Base-by-base conservation (phyloP, 2,797 vertebrate genomes). In the Falco cherrug region DNA sequence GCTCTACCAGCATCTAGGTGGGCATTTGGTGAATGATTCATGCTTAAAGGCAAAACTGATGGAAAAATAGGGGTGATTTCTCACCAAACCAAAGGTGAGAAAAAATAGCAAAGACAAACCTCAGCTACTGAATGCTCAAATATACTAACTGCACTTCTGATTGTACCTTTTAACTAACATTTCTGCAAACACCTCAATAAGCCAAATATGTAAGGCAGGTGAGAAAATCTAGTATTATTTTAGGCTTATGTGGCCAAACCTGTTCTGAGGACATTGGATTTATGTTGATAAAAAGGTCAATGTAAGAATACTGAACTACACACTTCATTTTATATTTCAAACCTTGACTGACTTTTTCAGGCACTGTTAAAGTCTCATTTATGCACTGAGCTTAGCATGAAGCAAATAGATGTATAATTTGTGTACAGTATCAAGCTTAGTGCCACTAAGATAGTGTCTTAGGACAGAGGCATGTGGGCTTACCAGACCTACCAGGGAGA, bases 211-310 rank as follows among this genome's bases (percentile, higher is more conserved):
- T 28, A 43, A 94, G 76, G 76, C 43, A 88, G 29, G 48, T 90
- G 84, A 95, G 80, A 96, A 93, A 88, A 56, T 48, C 47, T 71
- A 41, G 50, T 15, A 76, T 80, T 98, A 77, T 92, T 95, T 97
- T 88, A 85, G 43, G 37, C 50, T 90, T 96, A 84, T 82, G 63
- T 74, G 28, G 57, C 2, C 29, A 68, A 86, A 26, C 95, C 87
- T 89, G 33, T 29, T 90, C 93, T 73, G 39, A 53, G 87, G 21
- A 19, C 20, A 26, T 8, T 45, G 43, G 5, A 41, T 63, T 94
- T 70, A 59, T n/a, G 22, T 6, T 18, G 48, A 35, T 35, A 59
- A n/a, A 29, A 37, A 61, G 70, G 91, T 70, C 75, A 84, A 31
- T 29, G 20, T 13, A 83, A 76, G 56, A 89, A 76, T 15, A 76